These are phyloP conservation scores for Erythrocercus mccallii DNA, from an alignment of 2,113 vertebrate genomes.

Conservation along the genomic window DNA sequence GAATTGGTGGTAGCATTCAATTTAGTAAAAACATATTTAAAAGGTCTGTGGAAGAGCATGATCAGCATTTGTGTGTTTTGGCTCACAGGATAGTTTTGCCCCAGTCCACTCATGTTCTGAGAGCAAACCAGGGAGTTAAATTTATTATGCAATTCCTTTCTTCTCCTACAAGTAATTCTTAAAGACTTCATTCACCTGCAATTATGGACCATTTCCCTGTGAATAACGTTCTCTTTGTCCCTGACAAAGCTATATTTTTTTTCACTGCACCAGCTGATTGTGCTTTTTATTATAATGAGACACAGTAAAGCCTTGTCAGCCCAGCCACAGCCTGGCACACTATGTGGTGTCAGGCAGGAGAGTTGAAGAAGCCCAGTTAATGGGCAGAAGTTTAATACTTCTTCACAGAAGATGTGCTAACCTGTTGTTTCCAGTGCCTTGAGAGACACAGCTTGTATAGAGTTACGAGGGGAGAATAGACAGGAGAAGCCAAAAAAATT, in stretches of 20 bases:
- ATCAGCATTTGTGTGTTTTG: neutral
- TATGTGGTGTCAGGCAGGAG: neutral
- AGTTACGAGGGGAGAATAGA: neutral
- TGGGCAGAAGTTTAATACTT: neutral
- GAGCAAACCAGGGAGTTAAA: neutral
- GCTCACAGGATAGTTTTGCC: neutral
- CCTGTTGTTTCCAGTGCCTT: neutral
- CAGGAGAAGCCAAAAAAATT: neutral
- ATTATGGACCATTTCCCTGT: conserved; percentile 4
- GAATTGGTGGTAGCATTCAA: neutral
- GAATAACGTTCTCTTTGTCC: conserved; percentile 39
- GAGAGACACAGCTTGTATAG: neutral
- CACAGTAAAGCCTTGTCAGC: neutral
- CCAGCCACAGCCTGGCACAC: neutral
- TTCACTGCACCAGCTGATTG: conserved; percentile 14
- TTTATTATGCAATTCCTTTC: conserved; percentile 7
- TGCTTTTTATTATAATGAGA: conserved; percentile 7
- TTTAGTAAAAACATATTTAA: neutral
- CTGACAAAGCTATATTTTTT: conserved; percentile 29
- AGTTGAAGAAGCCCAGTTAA: neutral
- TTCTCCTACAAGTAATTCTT: conserved; percentile 3
- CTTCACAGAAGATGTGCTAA: neutral
- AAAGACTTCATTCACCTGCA: conserved; percentile 4
- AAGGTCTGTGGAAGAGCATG: neutral
- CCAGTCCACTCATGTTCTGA: neutral